Evolutionary conservation across 2,797 vertebrate genomes (phyloP), one percentile per base, ranked within the genome.

Genomic region (Brachyrhaphis roseni): DNA sequence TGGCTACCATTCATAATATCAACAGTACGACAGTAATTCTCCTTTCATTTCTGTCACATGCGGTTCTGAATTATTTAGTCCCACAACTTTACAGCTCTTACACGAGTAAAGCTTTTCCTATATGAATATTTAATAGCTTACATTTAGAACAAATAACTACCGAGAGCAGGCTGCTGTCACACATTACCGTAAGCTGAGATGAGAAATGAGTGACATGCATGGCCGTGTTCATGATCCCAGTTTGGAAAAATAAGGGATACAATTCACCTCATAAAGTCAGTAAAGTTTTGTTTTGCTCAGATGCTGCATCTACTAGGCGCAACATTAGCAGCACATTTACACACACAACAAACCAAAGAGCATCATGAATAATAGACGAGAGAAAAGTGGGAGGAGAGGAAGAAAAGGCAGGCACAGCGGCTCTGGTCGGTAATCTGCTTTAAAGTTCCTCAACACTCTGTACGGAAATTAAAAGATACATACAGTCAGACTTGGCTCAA

Each of bases 301-400:
- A 62, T 41, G 39, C n/a, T 49, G 20, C 36, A 26, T 64, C 11
- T 76, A 53, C 79, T 75, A 53, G 77, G 76, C 64, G 75, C 57
- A 73, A 84, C 78, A 86, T 84, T 83, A 87, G 81, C 79, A 36
- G 75, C 80, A 79, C 75, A 82, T 85, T 88, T 82, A 82, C 31
- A 72, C 57, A 78, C 26, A 76, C 75, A 41, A 39, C 78, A 62
- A 64, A 85, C 88, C 84, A 53, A 86, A 86, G 88, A 84, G 80
- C 77, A 75, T 68, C 72, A 74, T 89, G 77, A 87, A 81, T 80
- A 84, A 83, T 74, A 80, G 59, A 89, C 83, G 68, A 77, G 0
- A 72, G 43, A 41, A 59, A 72, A 82, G 73, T 78, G 81, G 80
- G 72, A 51, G 64, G 68, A 46, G 16, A 64, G 53, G 51, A 55